Evolutionary conservation across 1,140 invertebrate species (phyloP).

Genomic region (Drosophila repleta): DNA sequence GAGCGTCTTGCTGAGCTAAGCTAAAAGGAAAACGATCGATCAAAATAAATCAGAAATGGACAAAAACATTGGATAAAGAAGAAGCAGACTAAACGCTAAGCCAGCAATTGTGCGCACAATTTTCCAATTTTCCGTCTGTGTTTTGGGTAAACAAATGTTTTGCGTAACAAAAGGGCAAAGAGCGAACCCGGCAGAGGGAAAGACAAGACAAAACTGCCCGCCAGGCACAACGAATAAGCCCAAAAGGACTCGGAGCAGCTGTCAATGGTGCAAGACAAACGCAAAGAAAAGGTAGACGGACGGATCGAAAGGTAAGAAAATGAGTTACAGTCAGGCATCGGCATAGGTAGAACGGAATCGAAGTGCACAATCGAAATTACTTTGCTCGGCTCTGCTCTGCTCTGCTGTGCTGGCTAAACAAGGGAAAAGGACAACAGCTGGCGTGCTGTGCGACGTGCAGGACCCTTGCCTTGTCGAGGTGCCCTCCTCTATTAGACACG

Average conservation of each 20-base stretch:
- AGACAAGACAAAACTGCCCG: slow-evolving; percentile 73
- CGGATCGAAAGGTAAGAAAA: slow-evolving; percentile 41
- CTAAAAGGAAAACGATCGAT: slow-evolving; percentile 69
- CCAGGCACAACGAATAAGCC: slow-evolving; percentile 48
- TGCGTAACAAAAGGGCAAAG: slow-evolving; percentile 74
- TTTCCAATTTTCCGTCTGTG: slow-evolving; percentile 70
- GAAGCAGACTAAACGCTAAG: slow-evolving; percentile 59
- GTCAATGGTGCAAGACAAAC: slow-evolving; percentile 52
- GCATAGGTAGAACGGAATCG: slow-evolving; percentile 30
- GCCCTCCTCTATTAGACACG: slow-evolving; percentile 64
- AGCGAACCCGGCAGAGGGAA: slow-evolving; percentile 25
- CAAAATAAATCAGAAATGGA: slow-evolving; percentile 76
- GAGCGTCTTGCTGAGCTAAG: slow-evolving; percentile 34
- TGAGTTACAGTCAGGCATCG: slow-evolving; percentile 28
- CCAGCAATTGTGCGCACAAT: slow-evolving; percentile 76
- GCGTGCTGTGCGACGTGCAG: slow-evolving; percentile 44
- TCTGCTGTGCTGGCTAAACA: slow-evolving; percentile 47
- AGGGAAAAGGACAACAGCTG: slow-evolving; percentile 42
- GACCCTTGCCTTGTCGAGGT: slow-evolving; percentile 37
- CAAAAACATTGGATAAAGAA: slow-evolving; percentile 54
- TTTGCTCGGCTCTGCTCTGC: slow-evolving; percentile 31
- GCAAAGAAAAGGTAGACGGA: slow-evolving; percentile 36
- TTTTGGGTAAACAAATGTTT: slow-evolving; percentile 79
- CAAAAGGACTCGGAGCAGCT: slow-evolving; percentile 58
- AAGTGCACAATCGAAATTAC: slow-evolving; percentile 47